Conservation (phyloP, 2,888 invertebrate genomes). For the Sericinus montela region DNA sequence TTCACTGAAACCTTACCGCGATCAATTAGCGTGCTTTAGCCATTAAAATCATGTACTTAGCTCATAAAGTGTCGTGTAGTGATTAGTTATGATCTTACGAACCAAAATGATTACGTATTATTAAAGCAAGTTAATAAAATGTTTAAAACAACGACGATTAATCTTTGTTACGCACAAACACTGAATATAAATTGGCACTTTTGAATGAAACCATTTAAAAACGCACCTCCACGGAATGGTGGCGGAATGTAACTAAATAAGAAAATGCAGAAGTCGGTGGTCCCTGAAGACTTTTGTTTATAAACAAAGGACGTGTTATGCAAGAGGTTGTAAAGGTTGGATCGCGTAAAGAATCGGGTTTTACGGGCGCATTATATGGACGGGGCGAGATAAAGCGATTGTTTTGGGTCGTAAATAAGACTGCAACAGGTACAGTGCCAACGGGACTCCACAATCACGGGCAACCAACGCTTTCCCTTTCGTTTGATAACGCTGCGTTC, state of each 20-base stretch:
- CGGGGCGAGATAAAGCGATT: conserved; percentile 74
- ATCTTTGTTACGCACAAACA: conserved; percentile 33
- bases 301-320: conserved; percentile 74
- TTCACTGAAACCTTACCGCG: conserved; percentile 16
- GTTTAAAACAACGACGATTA: conserved; percentile 33
- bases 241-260: conserved; percentile 51
- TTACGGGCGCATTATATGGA: conserved; percentile 73
- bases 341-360: conserved; percentile 63
- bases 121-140: conserved; percentile 15
- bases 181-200: conserved; percentile 48
- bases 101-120: conserved; percentile 22
- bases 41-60: conserved; percentile 20
- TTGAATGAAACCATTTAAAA: conserved; percentile 13
- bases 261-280: conserved; percentile 43
- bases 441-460: conserved; percentile 70
- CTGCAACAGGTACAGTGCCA: conserved; percentile 76
- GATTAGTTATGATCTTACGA: conserved; percentile 10
- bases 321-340: conserved; percentile 62
- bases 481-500: conserved; percentile 60
- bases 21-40: conserved; percentile 17
- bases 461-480: conserved; percentile 67
- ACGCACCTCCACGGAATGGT: conserved; percentile 43
- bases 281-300: conserved; percentile 74
- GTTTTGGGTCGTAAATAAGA: conserved; percentile 79
- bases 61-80: conserved; percentile 21